A percentile compares a stretch with the other conserved stretches of the same genome.
Evolutionary conservation across 2,113 vertebrate species (phyloP).

Genomic region (Hippolais icterina): DNA sequence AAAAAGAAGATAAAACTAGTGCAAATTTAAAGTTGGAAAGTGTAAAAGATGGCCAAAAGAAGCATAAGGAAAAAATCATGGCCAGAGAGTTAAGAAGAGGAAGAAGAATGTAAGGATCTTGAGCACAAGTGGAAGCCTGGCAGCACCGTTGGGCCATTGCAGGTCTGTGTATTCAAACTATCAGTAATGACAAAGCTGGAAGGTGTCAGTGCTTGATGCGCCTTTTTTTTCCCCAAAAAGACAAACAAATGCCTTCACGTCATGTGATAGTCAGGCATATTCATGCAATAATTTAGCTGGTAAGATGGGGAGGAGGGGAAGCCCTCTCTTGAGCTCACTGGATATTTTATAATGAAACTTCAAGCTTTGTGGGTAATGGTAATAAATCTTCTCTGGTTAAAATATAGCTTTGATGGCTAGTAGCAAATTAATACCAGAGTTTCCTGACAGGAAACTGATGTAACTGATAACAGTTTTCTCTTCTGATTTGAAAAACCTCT

Average conservation of each 20-base stretch:
- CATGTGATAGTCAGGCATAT: background rate
- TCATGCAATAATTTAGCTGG: background rate
- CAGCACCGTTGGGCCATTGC: background rate
- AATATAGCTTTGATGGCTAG: background rate
- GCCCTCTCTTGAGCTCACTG: background rate
- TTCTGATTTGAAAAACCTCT: background rate
- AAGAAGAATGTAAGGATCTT: background rate
- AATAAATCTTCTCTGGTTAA: background rate
- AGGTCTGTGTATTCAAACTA: background rate
- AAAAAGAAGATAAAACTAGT: background rate
- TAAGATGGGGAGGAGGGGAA: accelerated
- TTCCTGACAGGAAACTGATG: background rate
- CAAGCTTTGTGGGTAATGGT: background rate
- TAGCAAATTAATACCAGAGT: background rate
- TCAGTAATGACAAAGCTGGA: background rate
- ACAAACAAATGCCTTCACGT: background rate
- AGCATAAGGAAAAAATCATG: background rate
- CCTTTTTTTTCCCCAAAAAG: background rate
- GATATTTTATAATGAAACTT: background rate
- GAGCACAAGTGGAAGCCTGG: background rate
- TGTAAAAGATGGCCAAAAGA: background rate
- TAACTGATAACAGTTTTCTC: background rate
- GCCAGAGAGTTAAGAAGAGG: background rate
- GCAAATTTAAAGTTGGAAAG: background rate
- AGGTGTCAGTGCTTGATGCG: background rate